Evolutionary conservation across 2,113 vertebrate species (phyloP).

Genomic region (Cyprinodon brontotheroides): DNA sequence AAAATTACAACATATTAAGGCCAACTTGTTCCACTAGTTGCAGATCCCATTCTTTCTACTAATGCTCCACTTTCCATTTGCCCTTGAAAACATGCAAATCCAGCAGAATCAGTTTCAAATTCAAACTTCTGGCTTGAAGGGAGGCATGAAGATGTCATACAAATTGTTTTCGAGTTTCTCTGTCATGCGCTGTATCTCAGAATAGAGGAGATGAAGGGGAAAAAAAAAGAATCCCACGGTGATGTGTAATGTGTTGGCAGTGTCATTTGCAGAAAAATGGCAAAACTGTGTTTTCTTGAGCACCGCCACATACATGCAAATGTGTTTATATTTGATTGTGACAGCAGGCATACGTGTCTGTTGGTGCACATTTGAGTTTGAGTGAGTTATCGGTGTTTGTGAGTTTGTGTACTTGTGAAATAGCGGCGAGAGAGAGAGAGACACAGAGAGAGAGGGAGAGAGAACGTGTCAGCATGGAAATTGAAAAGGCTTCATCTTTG

Average conservation of each 20-base stretch:
- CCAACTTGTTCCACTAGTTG: not conserved
- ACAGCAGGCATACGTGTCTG: constrained; percentile 52
- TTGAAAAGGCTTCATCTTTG: constrained; percentile 78
- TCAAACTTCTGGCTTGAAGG: constrained; percentile 19
- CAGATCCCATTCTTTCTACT: not conserved
- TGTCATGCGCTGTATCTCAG: constrained; percentile 51
- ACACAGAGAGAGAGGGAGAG: constrained; percentile 38
- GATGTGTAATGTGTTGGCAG: constrained; percentile 45
- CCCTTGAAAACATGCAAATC: constrained; percentile 22
- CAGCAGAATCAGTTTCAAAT: constrained; percentile 16
- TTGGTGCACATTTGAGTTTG: constrained; percentile 29
- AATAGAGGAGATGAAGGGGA: constrained; percentile 28
- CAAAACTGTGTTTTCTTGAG: constrained; percentile 55
- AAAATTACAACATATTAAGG: too few species aligned
- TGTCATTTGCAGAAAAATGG: constrained; percentile 66
- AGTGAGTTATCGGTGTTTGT: constrained; percentile 37
- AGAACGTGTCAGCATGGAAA: constrained; percentile 74
- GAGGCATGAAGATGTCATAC: constrained; percentile 33
- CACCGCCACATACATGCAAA: constrained; percentile 50
- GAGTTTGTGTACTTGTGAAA: constrained; percentile 61
- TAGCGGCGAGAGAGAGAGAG: constrained; percentile 32
- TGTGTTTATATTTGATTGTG: constrained; percentile 63
- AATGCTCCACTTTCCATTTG: constrained; percentile 1
- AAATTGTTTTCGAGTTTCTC: constrained; percentile 51
- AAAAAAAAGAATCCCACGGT: constrained; percentile 34